Evolutionary conservation across 2,113 vertebrate species (phyloP).

Genomic region (Brachyhypopomus occidentalis): DNA sequence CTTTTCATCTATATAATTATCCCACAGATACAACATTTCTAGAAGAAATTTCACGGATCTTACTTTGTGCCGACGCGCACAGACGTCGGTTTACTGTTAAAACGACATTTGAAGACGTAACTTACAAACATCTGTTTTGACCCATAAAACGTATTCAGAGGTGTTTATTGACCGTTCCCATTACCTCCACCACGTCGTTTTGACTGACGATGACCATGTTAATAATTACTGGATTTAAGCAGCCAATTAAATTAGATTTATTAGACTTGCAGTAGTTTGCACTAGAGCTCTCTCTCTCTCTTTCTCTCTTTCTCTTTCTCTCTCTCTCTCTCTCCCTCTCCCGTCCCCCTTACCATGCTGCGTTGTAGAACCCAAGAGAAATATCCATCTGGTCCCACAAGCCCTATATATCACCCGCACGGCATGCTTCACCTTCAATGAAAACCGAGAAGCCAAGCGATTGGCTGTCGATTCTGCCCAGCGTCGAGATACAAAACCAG

Average conservation of each 20-base stretch:
- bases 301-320: conserved; percentile 14
- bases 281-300: not conserved
- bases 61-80: conserved; percentile 35
- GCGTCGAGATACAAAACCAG: conserved; percentile 59
- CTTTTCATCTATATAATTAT: conserved; percentile 56
- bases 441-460: conserved; percentile 66
- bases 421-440: conserved; percentile 74
- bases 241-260: not conserved
- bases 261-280: not conserved
- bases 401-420: conserved; percentile 75
- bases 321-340: not conserved
- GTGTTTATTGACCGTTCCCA: no score
- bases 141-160: no score
- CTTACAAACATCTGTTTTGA: no score
- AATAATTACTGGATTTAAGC: no score
- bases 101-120: no score
- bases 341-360: not conserved
- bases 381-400: conserved; percentile 68
- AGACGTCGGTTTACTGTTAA: not conserved
- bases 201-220: no score
- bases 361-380: conserved; percentile 54
- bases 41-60: conserved; percentile 48
- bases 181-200: no score
- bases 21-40: conserved; percentile 63
- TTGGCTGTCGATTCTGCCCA: conserved; percentile 61